phyloP scores from a whole-genome alignment of 2,797 vertebrate species.

The Eospalax fontanierii region DNA sequence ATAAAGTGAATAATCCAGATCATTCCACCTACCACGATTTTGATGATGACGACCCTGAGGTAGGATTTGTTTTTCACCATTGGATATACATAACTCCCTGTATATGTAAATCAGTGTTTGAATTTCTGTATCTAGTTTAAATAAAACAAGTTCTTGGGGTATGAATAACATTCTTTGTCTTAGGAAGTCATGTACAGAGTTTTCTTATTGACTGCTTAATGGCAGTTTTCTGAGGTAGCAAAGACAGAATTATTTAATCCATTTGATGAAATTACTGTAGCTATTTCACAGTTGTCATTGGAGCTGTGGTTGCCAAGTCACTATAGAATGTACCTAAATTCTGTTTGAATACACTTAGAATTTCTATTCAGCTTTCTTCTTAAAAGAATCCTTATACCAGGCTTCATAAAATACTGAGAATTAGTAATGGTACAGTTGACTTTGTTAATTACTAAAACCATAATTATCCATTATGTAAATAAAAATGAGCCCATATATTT shows the following conservation, averaged over 20 bases:
- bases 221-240: neutral
- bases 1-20: slow-evolving; percentile 98
- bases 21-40: slow-evolving; percentile 97
- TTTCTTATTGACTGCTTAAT: slow-evolving; percentile 18
- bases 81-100: neutral
- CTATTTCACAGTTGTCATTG: slow-evolving; percentile 31
- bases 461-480: neutral
- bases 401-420: slow-evolving; percentile 10
- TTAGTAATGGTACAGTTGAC: neutral
- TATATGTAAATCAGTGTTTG: neutral
- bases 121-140: slow-evolving; percentile 23
- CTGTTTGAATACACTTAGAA: slow-evolving; percentile 5
- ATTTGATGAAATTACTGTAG: slow-evolving; percentile 17
- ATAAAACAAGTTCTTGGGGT: neutral
- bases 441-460: slow-evolving; percentile 11
- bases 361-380: neutral
- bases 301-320: slow-evolving; percentile 6
- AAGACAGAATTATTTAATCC: slow-evolving; percentile 12
- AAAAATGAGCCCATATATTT: neutral
- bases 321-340: neutral
- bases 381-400: neutral
- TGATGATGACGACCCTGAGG: slow-evolving; percentile 98
- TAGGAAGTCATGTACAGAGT: neutral
- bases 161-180: neutral
- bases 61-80: slow-evolving; percentile 82